Evolutionary conservation across 2,797 vertebrate genomes (phyloP).

Genomic region (Pitangus sulphuratus): DNA sequence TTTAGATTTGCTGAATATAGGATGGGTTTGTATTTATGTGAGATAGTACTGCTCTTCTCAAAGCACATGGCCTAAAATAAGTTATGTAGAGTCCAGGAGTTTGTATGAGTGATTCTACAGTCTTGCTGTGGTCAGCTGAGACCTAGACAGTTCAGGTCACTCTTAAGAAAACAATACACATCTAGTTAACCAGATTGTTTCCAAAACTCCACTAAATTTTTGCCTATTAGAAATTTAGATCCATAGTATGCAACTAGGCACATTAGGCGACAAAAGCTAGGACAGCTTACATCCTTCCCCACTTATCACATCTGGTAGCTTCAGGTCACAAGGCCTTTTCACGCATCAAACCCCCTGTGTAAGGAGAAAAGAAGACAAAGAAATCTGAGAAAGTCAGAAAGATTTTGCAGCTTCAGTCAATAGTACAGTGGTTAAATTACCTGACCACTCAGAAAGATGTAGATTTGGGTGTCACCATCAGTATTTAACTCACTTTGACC

Average conservation of each 20-base stretch:
- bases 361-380: not conserved
- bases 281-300: not conserved
- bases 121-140: not conserved
- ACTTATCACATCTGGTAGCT: fast-evolving
- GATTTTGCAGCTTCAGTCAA: not conserved
- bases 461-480: not conserved
- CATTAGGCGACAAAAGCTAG: not conserved
- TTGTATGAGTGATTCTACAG: fast-evolving
- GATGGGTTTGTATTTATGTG: not conserved
- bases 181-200: not conserved
- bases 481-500: not conserved
- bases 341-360: not conserved
- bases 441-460: not conserved
- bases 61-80: not conserved
- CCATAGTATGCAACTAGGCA: not conserved
- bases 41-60: not conserved
- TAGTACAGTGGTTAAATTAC: not conserved
- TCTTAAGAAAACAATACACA: not conserved
- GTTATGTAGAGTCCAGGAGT: fast-evolving
- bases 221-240: not conserved
- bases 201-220: not conserved
- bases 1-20: not conserved
- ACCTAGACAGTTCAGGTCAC: not conserved
- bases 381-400: not conserved
- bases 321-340: not conserved